Conservation (phyloP, 2,888 invertebrate species). For the Cryptophagus acutangulus region DNA sequence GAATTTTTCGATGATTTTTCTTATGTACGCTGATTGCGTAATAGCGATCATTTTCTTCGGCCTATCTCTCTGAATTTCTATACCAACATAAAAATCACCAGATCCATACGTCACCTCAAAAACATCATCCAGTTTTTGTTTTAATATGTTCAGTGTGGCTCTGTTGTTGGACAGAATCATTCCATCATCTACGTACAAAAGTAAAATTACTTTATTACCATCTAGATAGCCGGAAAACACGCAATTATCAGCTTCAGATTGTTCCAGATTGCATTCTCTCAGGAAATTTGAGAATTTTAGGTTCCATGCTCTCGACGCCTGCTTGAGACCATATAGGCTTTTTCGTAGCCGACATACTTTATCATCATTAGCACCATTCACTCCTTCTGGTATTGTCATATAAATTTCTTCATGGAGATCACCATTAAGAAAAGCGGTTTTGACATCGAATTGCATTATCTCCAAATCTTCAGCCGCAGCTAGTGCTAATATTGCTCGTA, state of each 20-base stretch:
- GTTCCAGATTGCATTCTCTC: background rate
- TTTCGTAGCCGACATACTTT: constrained; percentile 4
- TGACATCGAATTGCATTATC: constrained; percentile 7
- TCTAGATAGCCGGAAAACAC: no score
- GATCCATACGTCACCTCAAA: no score
- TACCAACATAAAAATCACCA: no score
- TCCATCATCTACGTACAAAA: no score
- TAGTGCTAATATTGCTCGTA: constrained; percentile 1
- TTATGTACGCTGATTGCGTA: no score
- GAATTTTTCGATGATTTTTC: no score
- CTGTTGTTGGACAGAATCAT: no score
- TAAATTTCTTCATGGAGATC: background rate
- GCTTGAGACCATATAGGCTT: constrained; percentile 2
- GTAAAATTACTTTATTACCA: no score
- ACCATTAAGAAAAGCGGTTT: constrained; percentile 5
- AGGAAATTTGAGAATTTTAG: background rate
- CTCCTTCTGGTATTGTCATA: background rate
- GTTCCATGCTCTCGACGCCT: background rate
- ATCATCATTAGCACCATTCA: background rate
- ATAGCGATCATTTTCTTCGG: no score
- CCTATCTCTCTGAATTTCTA: no score
- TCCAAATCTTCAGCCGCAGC: background rate
- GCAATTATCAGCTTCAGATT: background rate
- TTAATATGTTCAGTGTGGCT: no score
- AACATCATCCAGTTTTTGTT: no score